These are phyloP conservation scores for Tragopan temminckii DNA, from an alignment of 2,797 vertebrate species.

Conservation along the genomic window DNA sequence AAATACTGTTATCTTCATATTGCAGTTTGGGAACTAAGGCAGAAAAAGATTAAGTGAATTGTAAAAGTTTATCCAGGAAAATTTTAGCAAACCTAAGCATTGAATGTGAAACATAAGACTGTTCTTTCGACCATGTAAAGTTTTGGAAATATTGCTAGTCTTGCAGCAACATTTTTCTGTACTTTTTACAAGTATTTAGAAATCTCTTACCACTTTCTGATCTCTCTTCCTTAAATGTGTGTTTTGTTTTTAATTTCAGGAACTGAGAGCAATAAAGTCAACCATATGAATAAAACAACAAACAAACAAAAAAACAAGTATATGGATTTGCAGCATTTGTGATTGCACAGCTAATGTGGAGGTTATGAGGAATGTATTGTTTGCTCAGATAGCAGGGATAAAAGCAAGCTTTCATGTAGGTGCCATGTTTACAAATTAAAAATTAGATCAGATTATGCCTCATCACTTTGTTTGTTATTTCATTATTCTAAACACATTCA, in stretches of 20 bases:
- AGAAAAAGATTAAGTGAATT: background rate
- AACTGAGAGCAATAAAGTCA: background rate
- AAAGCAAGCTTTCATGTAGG: background rate
- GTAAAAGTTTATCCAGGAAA: background rate
- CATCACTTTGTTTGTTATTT: background rate
- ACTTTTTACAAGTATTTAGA: background rate
- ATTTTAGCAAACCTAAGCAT: background rate
- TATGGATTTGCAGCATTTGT: background rate
- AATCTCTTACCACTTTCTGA: background rate
- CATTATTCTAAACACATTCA: background rate
- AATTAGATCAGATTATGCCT: background rate
- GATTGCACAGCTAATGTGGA: fast-evolving
- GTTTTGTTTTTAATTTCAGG: background rate
- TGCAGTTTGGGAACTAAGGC: background rate
- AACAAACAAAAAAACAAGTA: background rate
- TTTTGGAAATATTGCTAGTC: background rate
- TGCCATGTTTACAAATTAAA: background rate
- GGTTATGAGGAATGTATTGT: background rate
- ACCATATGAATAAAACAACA: background rate
- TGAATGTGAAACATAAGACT: background rate
- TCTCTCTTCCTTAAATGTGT: background rate
- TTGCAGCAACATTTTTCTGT: background rate
- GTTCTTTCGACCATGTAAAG: background rate
- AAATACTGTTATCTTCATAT: background rate
- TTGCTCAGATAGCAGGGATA: background rate